phyloP scores from a whole-genome alignment of 2,797 vertebrate species.

The Glossophaga mutica region DNA sequence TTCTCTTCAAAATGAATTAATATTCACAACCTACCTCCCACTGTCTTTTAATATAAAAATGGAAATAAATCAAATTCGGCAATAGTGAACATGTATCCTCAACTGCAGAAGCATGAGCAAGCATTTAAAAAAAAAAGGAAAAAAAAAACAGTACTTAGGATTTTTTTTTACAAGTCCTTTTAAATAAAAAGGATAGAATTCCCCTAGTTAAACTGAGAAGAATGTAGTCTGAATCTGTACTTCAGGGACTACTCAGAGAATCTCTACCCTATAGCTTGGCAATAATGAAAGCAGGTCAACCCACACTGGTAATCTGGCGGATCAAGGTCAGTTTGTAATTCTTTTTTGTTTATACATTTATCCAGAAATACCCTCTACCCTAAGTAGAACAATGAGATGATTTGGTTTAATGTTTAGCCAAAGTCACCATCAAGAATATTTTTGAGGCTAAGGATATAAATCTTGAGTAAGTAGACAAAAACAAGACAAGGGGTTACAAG shows the following conservation, averaged over 20 bases:
- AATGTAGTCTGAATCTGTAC: background rate
- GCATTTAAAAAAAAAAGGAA: background rate
- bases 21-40: background rate
- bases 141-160: background rate
- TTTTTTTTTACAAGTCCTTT: background rate
- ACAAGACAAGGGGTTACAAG: background rate
- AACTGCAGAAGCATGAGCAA: slow-evolving; percentile 38
- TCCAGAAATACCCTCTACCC: slow-evolving; percentile 63
- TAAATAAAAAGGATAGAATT: slow-evolving; percentile 21
- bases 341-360: slow-evolving; percentile 78
- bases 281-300: slow-evolving; percentile 81
- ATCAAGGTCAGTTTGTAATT: slow-evolving; percentile 86
- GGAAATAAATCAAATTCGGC: slow-evolving; percentile 33
- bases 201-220: slow-evolving; percentile 15
- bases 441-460: slow-evolving; percentile 26
- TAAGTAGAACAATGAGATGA: slow-evolving; percentile 68
- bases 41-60: slow-evolving; percentile 44
- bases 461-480: background rate
- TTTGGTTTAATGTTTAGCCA: slow-evolving; percentile 61
- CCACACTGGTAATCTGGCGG: slow-evolving; percentile 80
- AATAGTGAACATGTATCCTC: background rate
- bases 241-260: slow-evolving; percentile 62
- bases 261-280: slow-evolving; percentile 52
- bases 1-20: slow-evolving; percentile 41
- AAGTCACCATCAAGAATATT: slow-evolving; percentile 50